These are phyloP conservation scores for Danionella cerebrum DNA, from an alignment of 2,113 vertebrate species.

Conservation along the genomic window DNA sequence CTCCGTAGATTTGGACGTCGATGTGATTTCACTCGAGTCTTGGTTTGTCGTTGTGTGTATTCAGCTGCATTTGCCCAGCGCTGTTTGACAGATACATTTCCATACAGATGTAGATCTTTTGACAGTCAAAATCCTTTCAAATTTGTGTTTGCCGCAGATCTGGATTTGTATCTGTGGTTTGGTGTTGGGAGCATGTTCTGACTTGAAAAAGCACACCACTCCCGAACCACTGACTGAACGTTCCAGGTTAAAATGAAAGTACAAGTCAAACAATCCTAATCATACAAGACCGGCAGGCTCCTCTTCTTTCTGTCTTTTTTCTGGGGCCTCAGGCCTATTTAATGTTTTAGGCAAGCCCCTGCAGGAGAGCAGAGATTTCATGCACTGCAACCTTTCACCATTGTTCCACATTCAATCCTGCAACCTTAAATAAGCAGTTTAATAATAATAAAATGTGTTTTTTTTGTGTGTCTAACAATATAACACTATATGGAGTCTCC, in stretches of 20 bases:
- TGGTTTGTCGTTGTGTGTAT: neutral
- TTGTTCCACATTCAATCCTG: too few relatives aligned
- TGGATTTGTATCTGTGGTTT: neutral
- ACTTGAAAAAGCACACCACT: neutral
- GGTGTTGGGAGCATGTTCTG: neutral
- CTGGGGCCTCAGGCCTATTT: neutral
- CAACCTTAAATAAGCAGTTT: too few relatives aligned
- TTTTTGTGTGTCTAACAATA: too few relatives aligned
- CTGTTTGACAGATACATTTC: neutral
- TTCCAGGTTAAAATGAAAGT: neutral
- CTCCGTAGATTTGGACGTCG: neutral
- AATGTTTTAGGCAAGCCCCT: neutral
- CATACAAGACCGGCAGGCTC: neutral
- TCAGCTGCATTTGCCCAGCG: neutral
- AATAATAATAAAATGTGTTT: too few relatives aligned
- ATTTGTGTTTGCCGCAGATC: neutral
- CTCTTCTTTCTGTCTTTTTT: neutral
- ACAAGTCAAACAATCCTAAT: neutral
- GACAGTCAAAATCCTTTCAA: neutral
- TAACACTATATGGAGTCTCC: too few relatives aligned
- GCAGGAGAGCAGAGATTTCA: too few relatives aligned
- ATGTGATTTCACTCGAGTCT: neutral
- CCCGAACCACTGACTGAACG: neutral
- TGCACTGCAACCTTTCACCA: too few relatives aligned
- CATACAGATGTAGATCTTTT: constrained; percentile 3